phyloP scores from a whole-genome alignment of 2,888 invertebrate genomes.

The Dione vanillae region DNA sequence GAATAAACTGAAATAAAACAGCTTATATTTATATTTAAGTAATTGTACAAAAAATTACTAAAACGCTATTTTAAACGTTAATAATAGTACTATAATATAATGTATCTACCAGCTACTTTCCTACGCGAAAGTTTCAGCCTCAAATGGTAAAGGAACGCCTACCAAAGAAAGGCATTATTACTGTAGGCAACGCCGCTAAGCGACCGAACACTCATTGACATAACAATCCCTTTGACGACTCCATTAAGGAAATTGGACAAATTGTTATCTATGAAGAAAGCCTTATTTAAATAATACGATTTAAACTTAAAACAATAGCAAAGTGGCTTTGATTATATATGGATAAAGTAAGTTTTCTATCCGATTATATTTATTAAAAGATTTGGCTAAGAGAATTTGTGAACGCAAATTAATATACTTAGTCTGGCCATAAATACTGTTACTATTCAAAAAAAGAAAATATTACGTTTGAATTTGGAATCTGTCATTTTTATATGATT shows the following conservation, averaged over 20 bases:
- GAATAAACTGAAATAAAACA: neutral
- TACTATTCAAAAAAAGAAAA: no score
- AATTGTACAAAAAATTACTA: neutral
- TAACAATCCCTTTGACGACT: constrained; percentile 31
- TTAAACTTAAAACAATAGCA: constrained; percentile 1
- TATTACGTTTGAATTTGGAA: no score
- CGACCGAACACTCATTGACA: constrained; percentile 27
- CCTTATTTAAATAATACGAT: constrained; percentile 1
- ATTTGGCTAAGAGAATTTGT: no score
- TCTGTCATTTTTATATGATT: no score
- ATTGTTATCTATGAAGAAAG: constrained; percentile 10
- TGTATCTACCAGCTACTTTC: constrained; percentile 26
- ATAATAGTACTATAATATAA: constrained; percentile 22
- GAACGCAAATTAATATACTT: no score
- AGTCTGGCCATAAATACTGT: no score
- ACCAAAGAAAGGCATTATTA: constrained; percentile 23
- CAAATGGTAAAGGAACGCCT: constrained; percentile 24
- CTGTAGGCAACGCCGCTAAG: constrained; percentile 9
- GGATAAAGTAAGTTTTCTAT: no score
- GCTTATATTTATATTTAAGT: neutral
- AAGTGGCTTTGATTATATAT: neutral
- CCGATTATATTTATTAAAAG: no score
- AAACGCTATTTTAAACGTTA: neutral
- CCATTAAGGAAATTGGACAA: constrained; percentile 28
- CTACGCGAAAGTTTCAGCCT: constrained; percentile 28